Percentiles rank a stretch among this genome's conserved stretches.
phyloP scores from a whole-genome alignment of 37 sponge, comb jelly and placozoan genomes.

The Beroe ovata region DNA sequence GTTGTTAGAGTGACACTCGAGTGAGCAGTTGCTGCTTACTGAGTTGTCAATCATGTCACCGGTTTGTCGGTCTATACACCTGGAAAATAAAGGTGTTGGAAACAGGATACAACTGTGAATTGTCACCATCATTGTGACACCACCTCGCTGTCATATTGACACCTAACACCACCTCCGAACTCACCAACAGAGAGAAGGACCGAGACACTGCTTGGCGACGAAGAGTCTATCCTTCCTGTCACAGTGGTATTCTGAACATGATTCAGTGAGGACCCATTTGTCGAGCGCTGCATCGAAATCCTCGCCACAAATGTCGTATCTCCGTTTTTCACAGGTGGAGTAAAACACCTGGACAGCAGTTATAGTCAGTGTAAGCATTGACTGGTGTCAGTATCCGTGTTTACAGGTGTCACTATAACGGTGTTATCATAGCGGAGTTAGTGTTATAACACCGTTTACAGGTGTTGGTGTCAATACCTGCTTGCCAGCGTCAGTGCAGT shows the following conservation, averaged over 20 bases:
- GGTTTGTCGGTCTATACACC: conserved; percentile 34
- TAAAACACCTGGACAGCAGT: conserved; percentile 5
- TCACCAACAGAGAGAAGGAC: conserved; percentile 44
- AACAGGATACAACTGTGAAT: no score
- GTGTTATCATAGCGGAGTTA: no score
- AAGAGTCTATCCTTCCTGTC: neutral
- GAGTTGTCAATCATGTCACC: neutral
- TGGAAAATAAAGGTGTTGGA: no score
- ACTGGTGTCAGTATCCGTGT: no score
- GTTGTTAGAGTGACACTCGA: conserved; percentile 54
- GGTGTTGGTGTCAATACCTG: no score
- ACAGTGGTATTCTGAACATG: conserved; percentile 21
- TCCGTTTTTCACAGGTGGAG: neutral
- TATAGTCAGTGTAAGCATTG: no score
- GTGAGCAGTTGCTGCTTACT: conserved; percentile 20
- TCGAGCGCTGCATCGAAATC: neutral
- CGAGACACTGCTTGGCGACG: conserved; percentile 44
- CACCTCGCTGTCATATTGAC: no score
- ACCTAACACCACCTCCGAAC: neutral
- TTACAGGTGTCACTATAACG: no score
- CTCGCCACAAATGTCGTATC: conserved; percentile 11
- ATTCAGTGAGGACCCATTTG: neutral
- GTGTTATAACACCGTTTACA: no score
- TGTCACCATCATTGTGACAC: no score
- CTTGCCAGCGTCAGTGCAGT: conserved; percentile 27